Evolutionary conservation across 2,113 vertebrate species (phyloP), one percentile per base, ranked within the genome.

Genomic region (Megaptera novaeangliae): DNA sequence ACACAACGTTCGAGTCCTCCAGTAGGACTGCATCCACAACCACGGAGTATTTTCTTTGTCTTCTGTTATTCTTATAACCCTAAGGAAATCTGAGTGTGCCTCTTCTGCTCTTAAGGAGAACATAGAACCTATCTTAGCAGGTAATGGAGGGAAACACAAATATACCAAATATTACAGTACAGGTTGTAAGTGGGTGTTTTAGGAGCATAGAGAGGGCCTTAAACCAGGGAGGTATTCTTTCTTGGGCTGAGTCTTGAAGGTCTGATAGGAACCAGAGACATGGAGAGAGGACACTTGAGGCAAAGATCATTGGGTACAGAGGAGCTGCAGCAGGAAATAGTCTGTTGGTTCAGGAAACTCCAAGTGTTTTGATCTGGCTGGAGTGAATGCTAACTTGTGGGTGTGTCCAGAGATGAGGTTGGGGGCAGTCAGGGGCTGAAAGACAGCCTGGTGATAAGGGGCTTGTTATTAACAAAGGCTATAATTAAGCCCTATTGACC

Each of bases 401-500:
- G 29, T 13, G 10, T 29, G 39, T 1, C 11, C 11, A 61, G 14
- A 77, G 41, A 59, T 52, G 64, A 84, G 52, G 14, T 29, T 11
- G 57, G 13, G 18, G n/a, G 11, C 12, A 55, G 13, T 31, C 7
- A 49, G 31, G 10, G n/a, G 25, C 39, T 81, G 2, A 64, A 27
- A 36, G 80, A 93, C 23, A 49, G 14, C 84, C 71, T 93, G 10
- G 13, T 39, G 27, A 94, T 34, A 52, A 78, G 77, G 5, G 71
- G 18, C 66, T 75, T 44, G 2, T 5, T 29, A 82, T 92, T 96
- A 97, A 97, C 96, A 86, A 96, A 97, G 74, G 41, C 55, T 95
- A 61, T 94, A 96, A 97, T 97, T 94, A 97, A 96, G 80, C 29
- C 87, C 87, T 29, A 92, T 91, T 97, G 87, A 96, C 95, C 86